Conservation (phyloP, 1,140 invertebrate species). For the Nasonia giraulti region DNA sequence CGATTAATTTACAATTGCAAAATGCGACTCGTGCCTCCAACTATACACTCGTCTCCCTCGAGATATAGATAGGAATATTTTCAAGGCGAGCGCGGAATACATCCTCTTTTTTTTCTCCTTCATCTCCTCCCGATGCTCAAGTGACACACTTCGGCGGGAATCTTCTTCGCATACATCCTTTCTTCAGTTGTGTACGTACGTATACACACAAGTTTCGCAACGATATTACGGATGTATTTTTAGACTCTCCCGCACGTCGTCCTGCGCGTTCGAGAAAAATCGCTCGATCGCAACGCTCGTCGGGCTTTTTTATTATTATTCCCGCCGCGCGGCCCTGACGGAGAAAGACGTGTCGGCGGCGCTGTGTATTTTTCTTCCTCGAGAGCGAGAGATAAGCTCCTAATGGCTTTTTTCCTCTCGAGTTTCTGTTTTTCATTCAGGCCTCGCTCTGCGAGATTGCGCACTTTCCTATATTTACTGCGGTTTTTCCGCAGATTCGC, state of each 20-base stretch:
- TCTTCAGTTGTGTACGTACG: background rate
- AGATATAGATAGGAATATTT: background rate
- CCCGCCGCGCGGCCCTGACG: no score
- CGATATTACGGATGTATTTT: background rate
- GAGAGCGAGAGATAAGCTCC: no score
- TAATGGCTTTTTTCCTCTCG: no score
- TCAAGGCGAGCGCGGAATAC: background rate
- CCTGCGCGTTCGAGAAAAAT: background rate
- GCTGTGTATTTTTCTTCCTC: no score
- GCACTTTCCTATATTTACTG: background rate
- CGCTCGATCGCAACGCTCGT: background rate
- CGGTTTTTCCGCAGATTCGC: background rate
- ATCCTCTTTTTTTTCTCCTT: background rate
- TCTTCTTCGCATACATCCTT: background rate
- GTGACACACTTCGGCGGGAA: constrained; percentile 16
- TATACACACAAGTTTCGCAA: no score
- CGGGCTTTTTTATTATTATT: no score
- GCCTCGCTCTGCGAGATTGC: background rate
- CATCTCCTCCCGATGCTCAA: background rate
- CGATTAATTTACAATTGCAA: constrained; percentile 36
- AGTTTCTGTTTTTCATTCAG: no score
- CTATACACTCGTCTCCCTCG: no score
- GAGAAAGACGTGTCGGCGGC: no score
- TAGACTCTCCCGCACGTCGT: background rate
- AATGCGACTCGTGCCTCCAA: background rate